phyloP scores from a whole-genome alignment of 2,888 invertebrate genomes.

The Eurytoma adleriae region DNA sequence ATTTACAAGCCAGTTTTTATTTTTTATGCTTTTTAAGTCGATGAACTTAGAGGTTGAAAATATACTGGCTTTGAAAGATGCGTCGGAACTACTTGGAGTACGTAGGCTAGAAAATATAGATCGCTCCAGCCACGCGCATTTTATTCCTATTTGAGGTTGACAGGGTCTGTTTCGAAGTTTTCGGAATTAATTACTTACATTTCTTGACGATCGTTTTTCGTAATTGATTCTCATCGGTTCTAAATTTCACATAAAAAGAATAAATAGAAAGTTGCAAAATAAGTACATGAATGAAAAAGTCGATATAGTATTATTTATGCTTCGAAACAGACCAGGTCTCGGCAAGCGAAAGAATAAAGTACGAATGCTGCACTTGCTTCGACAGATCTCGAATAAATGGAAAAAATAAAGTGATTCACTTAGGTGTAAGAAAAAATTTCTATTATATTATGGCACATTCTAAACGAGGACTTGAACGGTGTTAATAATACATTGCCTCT shows the following conservation, averaged over 20 bases:
- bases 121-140: constrained; percentile 50
- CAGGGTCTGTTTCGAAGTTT: constrained; percentile 44
- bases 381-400: constrained; percentile 5
- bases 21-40: background rate
- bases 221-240: background rate
- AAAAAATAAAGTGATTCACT: background rate
- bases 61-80: constrained; percentile 6
- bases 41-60: constrained; percentile 7
- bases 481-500: background rate
- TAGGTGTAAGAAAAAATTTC: constrained; percentile 2
- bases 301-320: no score
- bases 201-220: background rate
- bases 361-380: constrained; percentile 10
- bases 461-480: background rate
- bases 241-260: background rate
- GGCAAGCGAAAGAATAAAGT: constrained; percentile 46
- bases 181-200: background rate
- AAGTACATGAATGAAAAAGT: background rate
- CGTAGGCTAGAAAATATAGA: constrained; percentile 55
- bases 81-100: constrained; percentile 13
- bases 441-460: constrained; percentile 3
- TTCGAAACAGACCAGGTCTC: constrained; percentile 38
- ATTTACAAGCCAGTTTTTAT: constrained; percentile 3
- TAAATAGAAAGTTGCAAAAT: background rate
- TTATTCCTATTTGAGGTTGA: constrained; percentile 62